Conservation (phyloP, 2,888 invertebrate genomes). For the Seladonia tumulorum region DNA sequence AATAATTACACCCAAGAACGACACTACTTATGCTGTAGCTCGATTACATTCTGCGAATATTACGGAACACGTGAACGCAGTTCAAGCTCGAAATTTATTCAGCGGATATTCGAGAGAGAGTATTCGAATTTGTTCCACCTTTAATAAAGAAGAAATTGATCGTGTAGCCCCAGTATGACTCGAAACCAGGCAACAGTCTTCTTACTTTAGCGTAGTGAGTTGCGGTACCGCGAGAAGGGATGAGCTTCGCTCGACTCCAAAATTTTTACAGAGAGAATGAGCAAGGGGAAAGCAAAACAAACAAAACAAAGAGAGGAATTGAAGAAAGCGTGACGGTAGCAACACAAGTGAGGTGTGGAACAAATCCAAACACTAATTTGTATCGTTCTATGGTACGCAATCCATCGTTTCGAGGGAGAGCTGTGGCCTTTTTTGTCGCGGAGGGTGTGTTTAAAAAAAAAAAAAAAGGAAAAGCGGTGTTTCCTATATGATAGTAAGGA, state of each 20-base stretch:
- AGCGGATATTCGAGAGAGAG: background rate
- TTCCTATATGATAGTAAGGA: background rate
- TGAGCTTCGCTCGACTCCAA: conserved; percentile 12
- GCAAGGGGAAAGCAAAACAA: background rate
- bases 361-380: conserved; percentile 62
- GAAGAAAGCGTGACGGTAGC: conserved; percentile 58
- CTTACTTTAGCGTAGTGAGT: conserved; percentile 25
- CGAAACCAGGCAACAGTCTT: background rate
- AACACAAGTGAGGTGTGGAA: conserved; percentile 42
- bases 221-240: conserved; percentile 18
- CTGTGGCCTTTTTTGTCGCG: background rate
- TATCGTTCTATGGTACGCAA: conserved; percentile 73
- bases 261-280: conserved; percentile 46
- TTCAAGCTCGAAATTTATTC: background rate
- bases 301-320: conserved; percentile 51
- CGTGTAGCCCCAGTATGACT: background rate
- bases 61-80: background rate
- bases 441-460: background rate
- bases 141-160: background rate
- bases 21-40: background rate
- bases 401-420: conserved; percentile 59
- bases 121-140: background rate
- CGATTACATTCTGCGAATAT: background rate
- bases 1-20: background rate
- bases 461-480: background rate